These are phyloP conservation scores for Perizoma flavofasciatum DNA, from an alignment of 2,888 invertebrate species.

Conservation along the genomic window DNA sequence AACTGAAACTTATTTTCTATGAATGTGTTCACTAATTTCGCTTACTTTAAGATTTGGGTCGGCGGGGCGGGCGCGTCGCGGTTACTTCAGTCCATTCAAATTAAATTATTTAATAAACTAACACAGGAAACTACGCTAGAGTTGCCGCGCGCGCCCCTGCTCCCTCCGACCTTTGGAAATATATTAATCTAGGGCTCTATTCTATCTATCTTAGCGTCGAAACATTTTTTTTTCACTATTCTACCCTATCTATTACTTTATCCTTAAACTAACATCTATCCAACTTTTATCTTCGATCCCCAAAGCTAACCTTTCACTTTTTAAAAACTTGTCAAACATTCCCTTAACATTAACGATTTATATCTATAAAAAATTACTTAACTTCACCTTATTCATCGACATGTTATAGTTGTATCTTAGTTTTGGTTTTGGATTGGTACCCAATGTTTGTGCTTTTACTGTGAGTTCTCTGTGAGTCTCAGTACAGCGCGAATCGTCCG, in stretches of 20 bases:
- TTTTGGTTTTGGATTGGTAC: conserved; percentile 76
- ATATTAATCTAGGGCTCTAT: conserved; percentile 77
- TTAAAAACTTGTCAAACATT: conserved; percentile 70
- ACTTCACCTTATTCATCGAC: conserved; percentile 73
- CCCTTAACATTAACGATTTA: conserved; percentile 78
- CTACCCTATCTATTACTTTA: conserved; percentile 80
- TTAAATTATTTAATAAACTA: conserved; percentile 83
- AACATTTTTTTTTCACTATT: conserved; percentile 75
- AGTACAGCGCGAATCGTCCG: conserved; percentile 43
- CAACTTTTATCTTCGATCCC: conserved; percentile 66
- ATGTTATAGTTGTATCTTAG: conserved; percentile 69
- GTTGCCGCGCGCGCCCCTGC: conserved; percentile 56
- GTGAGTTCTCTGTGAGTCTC: conserved; percentile 18
- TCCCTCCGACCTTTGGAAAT: conserved; percentile 56
- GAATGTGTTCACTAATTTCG: conserved; percentile 75
- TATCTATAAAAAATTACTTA: conserved; percentile 78
- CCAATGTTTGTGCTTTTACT: conserved; percentile 70
- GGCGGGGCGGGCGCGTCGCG: conserved; percentile 54
- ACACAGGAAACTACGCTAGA: conserved; percentile 81
- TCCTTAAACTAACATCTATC: conserved; percentile 73
- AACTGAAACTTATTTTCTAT: conserved; percentile 76
- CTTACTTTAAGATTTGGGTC: conserved; percentile 50
- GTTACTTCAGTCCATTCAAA: conserved; percentile 80
- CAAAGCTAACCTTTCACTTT: conserved; percentile 65
- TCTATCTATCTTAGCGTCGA: conserved; percentile 80